Conservation (phyloP, 1,140 invertebrate genomes). For the Scaptomyza hsui region DNA sequence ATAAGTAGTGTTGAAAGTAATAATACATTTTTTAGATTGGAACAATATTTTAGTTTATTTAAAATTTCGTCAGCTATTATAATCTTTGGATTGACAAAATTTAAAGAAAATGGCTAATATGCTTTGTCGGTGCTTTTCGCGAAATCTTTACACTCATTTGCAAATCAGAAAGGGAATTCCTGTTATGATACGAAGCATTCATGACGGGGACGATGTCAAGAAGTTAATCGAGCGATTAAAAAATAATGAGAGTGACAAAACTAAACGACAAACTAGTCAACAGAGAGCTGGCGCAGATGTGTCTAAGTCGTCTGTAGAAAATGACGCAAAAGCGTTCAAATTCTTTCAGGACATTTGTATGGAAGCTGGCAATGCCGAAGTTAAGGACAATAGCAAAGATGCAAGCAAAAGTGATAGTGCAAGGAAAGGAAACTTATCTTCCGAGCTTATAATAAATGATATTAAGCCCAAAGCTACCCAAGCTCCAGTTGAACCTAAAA, state of each 20-base stretch:
- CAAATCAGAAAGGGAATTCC: not conserved
- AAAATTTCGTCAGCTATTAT: not conserved
- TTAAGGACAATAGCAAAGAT: too few species aligned
- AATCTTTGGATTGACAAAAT: not conserved
- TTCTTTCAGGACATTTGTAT: too few species aligned
- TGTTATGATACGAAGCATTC: not conserved
- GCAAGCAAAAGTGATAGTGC: not conserved
- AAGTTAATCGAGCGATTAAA: not conserved
- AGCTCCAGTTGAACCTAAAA: not conserved
- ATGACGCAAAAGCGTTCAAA: not conserved
- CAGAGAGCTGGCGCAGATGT: not conserved
- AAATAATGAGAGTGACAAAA: not conserved
- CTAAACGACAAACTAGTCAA: not conserved
- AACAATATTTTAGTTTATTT: slow-evolving; percentile 1
- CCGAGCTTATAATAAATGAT: not conserved
- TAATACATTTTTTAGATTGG: slow-evolving; percentile 4
- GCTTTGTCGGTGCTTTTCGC: not conserved
- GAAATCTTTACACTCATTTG: not conserved
- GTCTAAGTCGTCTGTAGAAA: not conserved
- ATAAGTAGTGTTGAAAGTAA: not conserved
- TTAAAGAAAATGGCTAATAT: not conserved
- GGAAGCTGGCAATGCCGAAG: not conserved
- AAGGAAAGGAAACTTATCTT: not conserved
- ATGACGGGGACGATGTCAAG: not conserved
- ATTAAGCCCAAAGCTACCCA: not conserved